These are phyloP conservation scores for Lasioglossum zephyrum DNA, from an alignment of 2,888 invertebrate genomes.

Conservation along the genomic window DNA sequence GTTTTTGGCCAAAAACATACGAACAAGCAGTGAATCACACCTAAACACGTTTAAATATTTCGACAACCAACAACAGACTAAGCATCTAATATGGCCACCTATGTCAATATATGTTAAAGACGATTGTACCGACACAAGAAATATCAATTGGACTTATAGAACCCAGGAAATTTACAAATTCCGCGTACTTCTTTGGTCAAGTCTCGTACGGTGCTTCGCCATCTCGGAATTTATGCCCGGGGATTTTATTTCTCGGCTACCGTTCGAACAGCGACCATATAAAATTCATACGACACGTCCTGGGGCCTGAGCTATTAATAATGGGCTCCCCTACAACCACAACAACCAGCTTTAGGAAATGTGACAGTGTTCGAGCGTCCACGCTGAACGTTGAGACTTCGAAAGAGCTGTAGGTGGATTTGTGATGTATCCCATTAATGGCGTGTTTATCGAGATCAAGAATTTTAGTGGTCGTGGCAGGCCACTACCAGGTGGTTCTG, in stretches of 20 bases:
- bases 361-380: constrained; percentile 1
- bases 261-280: neutral
- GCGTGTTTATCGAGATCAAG: neutral
- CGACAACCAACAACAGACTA: no score
- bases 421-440: neutral
- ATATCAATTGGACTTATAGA: no score
- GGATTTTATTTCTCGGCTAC: constrained; percentile 27
- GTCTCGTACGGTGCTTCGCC: neutral
- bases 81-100: no score
- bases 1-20: no score
- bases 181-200: no score
- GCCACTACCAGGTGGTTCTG: no score
- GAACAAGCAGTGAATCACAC: no score
- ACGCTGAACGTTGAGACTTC: neutral
- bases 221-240: constrained; percentile 21
- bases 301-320: constrained; percentile 17
- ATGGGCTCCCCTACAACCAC: neutral
- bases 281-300: neutral
- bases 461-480: neutral
- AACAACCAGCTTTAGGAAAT: neutral
- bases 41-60: no score
- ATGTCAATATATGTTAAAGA: no score
- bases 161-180: no score
- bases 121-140: no score
- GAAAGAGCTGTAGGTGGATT: neutral